Evolutionary conservation across 2,797 vertebrate genomes (phyloP), one percentile per base, ranked within the genome.

Genomic region (Neostethus bicornis): DNA sequence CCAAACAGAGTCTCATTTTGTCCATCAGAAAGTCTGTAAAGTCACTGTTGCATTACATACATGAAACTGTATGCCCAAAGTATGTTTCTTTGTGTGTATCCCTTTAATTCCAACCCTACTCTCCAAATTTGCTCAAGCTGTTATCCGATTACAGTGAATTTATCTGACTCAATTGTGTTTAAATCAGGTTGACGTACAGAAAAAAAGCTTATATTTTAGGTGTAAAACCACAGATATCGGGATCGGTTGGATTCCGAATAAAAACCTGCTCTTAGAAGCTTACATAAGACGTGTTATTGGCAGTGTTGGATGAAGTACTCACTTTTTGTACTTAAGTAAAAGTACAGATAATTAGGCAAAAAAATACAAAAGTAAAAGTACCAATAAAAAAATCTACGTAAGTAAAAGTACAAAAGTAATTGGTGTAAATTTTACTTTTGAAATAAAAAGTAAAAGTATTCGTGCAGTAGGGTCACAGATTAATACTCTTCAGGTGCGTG

Each of bases 101-200:
- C 29, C 13, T 34, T 34, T 34, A n/a, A 23, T 4, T 14, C 14
- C 14, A 2, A 13, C 31, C 13, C 34, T 5, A 34, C 14, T 32
- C 35, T 5, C 14, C 2, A 16, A 32, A 19, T 50, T 69, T 59
- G 74, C 80, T 83, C 43, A 71, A 43, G 38, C 62, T 62, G 46
- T 84, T 73, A 73, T 60, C 51, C 60, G 25, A 79, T 77, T 51
- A 60, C 52, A 48, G 16, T 35, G 12, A 71, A 32, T 21, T 44
- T 45, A 38, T 34, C 9, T 3, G 73, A 73, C 70, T 34, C 51
- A 49, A 64, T 67, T 28, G 16, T 7, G 25, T 29, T 28, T 34
- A 51, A 66, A 66, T 20, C 14, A 32, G 44, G 47, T 45, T 56
- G 62, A 74, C 73, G 57, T 49, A 49, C 11, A 58, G 35, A 37